phyloP scores from a whole-genome alignment of 2,797 vertebrate genomes.

The Tangara arthus region DNA sequence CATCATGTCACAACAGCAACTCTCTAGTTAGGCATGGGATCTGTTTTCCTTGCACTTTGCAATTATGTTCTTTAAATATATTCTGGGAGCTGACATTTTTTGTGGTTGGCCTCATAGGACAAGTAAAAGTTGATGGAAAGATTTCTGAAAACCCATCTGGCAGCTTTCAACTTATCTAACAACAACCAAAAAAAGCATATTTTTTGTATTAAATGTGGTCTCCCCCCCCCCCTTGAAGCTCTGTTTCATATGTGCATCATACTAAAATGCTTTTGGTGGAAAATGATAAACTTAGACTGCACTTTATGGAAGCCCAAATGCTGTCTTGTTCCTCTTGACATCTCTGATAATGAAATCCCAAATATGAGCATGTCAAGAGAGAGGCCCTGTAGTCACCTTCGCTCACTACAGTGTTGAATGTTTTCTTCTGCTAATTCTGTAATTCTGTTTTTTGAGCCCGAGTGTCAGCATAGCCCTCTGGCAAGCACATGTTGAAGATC shows the following conservation, averaged over 20 bases:
- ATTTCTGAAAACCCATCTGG: conserved; percentile 40
- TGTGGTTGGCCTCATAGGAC: not conserved
- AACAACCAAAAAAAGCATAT: not conserved
- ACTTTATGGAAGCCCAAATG: not conserved
- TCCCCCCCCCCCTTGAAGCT: not conserved
- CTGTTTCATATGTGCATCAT: not conserved
- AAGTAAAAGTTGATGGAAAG: conserved; percentile 51
- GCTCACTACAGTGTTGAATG: not conserved
- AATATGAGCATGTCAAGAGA: not conserved
- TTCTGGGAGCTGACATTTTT: conserved; percentile 30
- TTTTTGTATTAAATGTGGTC: not conserved
- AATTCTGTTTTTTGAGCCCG: not conserved
- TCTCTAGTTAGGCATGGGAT: not conserved
- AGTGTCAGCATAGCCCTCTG: conserved; percentile 13
- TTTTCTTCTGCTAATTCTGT: not conserved
- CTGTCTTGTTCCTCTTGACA: not conserved
- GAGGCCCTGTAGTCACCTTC: not conserved
- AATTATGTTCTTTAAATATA: conserved; percentile 51
- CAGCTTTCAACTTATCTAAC: conserved; percentile 29
- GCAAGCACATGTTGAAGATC: not conserved
- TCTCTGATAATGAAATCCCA: not conserved
- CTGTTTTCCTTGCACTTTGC: conserved; percentile 16
- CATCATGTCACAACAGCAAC: not conserved
- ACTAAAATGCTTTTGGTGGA: not conserved
- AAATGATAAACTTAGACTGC: not conserved